These are phyloP conservation scores for Brachynemurus nebulosus DNA, from an alignment of 2,888 invertebrate species.

Conservation along the genomic window DNA sequence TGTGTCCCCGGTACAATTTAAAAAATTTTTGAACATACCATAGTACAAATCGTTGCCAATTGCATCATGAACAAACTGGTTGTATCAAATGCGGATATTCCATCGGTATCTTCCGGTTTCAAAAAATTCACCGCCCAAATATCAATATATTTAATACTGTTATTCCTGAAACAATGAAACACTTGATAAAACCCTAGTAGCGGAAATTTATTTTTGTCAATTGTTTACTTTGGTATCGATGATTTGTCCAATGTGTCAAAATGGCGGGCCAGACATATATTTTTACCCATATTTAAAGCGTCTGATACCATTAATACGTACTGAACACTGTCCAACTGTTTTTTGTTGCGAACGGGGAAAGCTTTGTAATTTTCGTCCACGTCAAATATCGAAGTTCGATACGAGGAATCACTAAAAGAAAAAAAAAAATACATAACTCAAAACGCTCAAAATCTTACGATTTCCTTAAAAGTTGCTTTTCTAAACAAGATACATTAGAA, in stretches of 20 bases:
- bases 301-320: slow-evolving; percentile 80
- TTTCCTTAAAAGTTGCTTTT: no score
- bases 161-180: slow-evolving; percentile 34
- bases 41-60: slow-evolving; percentile 86
- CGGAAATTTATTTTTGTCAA: no score
- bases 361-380: slow-evolving; percentile 29
- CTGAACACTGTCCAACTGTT: slow-evolving; percentile 39
- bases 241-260: slow-evolving; percentile 75
- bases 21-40: slow-evolving; percentile 79
- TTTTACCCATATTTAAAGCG: slow-evolving; percentile 84
- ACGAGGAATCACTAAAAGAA: slow-evolving; percentile 43
- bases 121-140: slow-evolving; percentile 96
- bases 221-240: slow-evolving; percentile 49
- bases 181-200: no score
- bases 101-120: slow-evolving; percentile 39
- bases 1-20: slow-evolving; percentile 48
- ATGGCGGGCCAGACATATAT: slow-evolving; percentile 83
- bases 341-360: slow-evolving; percentile 38
- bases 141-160: slow-evolving; percentile 69
- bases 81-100: slow-evolving; percentile 73
- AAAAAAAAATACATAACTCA: no score
- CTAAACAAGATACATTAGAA: no score
- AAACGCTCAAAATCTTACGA: no score
- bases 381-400: slow-evolving; percentile 42
- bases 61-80: slow-evolving; percentile 93